Conservation (phyloP, 2,797 vertebrate genomes). For the Crocidura indochinensis region DNA sequence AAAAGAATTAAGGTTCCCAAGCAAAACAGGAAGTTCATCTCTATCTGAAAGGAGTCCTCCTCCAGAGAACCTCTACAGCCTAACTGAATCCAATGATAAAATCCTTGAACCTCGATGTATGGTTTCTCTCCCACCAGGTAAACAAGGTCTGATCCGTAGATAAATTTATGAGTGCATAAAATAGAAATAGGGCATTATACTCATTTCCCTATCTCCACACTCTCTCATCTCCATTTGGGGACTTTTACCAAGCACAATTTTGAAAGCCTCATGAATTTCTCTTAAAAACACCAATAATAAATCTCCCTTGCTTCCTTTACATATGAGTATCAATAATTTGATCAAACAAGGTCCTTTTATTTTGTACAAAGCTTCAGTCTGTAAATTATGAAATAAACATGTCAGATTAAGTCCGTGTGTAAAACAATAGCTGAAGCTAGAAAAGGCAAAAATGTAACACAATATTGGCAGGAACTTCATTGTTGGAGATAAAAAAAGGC, state of each 20-base stretch:
- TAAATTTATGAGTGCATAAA: neutral
- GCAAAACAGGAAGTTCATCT: neutral
- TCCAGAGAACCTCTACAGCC: neutral
- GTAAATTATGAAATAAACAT: neutral
- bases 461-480: neutral
- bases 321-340: neutral
- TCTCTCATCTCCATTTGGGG: neutral
- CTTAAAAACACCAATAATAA: neutral
- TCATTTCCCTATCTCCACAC: neutral
- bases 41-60: neutral
- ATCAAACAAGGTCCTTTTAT: neutral
- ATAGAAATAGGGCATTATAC: accelerated
- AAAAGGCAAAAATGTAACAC: neutral
- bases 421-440: too few species aligned
- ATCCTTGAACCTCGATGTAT: neutral
- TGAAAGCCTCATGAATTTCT: neutral
- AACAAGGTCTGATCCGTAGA: neutral
- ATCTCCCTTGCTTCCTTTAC: neutral
- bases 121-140: neutral
- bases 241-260: neutral
- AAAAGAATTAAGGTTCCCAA: neutral
- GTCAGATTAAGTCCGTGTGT: neutral
- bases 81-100: neutral
- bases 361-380: neutral
- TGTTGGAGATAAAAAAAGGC: neutral